Percentiles rank a stretch among this genome's conserved stretches.
Evolutionary conservation across 2,888 invertebrate genomes (phyloP).

Genomic region (Osmoderma eremita): DNA sequence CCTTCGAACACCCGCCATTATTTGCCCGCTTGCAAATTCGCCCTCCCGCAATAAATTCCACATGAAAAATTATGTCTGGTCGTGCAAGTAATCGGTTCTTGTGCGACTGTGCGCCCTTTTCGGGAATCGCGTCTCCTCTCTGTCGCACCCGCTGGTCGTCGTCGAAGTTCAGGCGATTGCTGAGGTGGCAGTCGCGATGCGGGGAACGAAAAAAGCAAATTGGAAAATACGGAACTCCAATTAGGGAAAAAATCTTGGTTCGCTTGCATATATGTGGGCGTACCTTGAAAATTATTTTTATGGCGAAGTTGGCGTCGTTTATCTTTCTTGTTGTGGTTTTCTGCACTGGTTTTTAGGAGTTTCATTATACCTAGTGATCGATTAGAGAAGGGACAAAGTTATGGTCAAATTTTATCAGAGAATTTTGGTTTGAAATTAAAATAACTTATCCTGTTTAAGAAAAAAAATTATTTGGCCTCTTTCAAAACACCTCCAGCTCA

Average conservation of each 20-base stretch:
- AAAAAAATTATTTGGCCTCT: too few relatives aligned
- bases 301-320: too few relatives aligned
- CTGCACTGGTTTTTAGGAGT: too few relatives aligned
- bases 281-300: conserved; percentile 49
- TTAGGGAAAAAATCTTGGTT: conserved; percentile 45
- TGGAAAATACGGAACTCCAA: conserved; percentile 48
- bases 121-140: background rate
- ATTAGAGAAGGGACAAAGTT: too few relatives aligned
- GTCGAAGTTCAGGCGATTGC: conserved; percentile 19
- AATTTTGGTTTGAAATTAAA: too few relatives aligned
- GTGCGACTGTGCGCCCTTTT: conserved; percentile 23
- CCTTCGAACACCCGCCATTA: background rate
- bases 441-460: too few relatives aligned
- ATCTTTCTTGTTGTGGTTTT: too few relatives aligned
- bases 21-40: conserved; percentile 21
- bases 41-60: conserved; percentile 27
- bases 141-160: conserved; percentile 39
- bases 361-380: too few relatives aligned
- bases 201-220: conserved; percentile 23
- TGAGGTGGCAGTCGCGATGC: background rate
- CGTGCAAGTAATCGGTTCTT: conserved; percentile 29
- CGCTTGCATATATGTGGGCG: conserved; percentile 41
- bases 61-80: conserved; percentile 37
- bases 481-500: too few relatives aligned
- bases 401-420: too few relatives aligned